Conservation (phyloP, 2,888 invertebrate species). For the Gerris lacustris region DNA sequence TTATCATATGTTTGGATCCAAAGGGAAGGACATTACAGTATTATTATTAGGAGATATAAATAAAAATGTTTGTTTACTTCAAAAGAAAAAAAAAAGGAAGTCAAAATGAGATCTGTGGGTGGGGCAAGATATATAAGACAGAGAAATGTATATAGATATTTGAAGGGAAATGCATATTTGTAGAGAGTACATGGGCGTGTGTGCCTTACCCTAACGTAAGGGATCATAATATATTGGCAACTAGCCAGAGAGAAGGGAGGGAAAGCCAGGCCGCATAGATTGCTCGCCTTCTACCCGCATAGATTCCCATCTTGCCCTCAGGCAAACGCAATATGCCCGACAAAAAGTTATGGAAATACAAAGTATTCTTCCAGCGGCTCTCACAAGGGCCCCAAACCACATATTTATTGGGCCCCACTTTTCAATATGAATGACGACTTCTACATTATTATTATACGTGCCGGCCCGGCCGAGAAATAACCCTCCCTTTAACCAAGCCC, state of each 20-base stretch:
- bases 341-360: conserved; percentile 5
- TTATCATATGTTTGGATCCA: no score
- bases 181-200: no score
- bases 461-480: no score
- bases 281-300: background rate
- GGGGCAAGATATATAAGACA: no score
- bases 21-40: no score
- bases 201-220: background rate
- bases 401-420: background rate
- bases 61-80: no score
- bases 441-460: background rate
- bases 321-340: conserved; percentile 3
- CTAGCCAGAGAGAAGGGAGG: background rate
- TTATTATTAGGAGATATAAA: no score
- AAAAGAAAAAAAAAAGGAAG: no score
- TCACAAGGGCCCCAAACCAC: background rate
- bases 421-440: conserved; percentile 1
- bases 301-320: background rate
- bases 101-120: no score
- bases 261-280: background rate
- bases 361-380: background rate
- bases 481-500: no score
- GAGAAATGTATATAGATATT: no score
- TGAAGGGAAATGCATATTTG: no score
- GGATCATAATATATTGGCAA: conserved; percentile 3